Percentiles rank a stretch among this genome's conserved stretches.
These are phyloP conservation scores for Cyphomyrus plagiostoma DNA, from an alignment of 2,113 vertebrate genomes.

Conservation along the genomic window DNA sequence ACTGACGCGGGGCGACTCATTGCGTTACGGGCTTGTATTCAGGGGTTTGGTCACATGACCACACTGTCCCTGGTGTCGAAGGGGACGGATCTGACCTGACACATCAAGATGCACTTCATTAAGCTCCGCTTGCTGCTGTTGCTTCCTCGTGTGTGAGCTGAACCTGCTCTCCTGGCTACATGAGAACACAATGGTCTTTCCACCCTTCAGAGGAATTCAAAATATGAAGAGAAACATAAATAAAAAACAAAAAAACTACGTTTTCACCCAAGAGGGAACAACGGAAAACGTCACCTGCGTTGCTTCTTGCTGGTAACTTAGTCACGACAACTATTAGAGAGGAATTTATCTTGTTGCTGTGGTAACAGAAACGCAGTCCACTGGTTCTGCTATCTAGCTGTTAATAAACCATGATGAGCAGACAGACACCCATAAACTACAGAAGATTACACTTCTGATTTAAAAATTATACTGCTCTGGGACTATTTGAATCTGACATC, in stretches of 20 bases:
- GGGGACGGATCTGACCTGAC: conserved; percentile 49
- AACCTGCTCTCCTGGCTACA: conserved; percentile 27
- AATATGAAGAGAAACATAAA: background rate
- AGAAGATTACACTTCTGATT: background rate
- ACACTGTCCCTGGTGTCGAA: background rate
- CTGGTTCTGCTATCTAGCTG: conserved; percentile 23
- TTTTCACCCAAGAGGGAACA: background rate
- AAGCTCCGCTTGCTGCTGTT: conserved; percentile 34
- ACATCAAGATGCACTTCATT: conserved; percentile 48
- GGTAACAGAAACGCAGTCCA: conserved; percentile 43
- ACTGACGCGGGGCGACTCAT: background rate
- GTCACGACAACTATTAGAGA: conserved; percentile 8
- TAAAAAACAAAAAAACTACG: background rate
- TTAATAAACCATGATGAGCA: conserved; percentile 36
- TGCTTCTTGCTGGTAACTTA: background rate
- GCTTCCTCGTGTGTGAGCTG: conserved; percentile 40
- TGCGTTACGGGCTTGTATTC: conserved; percentile 38
- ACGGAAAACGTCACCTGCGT: too few species aligned
- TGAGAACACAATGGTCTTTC: background rate
- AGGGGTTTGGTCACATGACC: conserved; percentile 32
- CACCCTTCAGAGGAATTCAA: background rate
- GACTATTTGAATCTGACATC: background rate
- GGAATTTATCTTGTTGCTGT: conserved; percentile 35
- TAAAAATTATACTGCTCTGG: background rate
- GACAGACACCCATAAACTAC: conserved; percentile 13